Conservation (phyloP, 1,140 invertebrate species). For the Penaeus chinensis region DNA sequence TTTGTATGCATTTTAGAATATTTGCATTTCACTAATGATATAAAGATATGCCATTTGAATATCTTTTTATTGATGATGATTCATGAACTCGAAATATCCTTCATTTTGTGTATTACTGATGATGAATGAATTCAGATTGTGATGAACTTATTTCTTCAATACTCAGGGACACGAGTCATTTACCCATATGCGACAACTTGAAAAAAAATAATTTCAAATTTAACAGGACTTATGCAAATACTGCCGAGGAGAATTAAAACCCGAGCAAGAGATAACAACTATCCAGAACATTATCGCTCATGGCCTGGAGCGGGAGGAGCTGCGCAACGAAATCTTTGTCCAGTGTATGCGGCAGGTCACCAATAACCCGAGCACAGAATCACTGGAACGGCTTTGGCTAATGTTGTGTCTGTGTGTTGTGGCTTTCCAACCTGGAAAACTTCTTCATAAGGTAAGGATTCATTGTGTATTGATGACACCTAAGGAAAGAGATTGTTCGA, state of each 20-base stretch:
- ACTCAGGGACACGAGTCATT: too few species aligned
- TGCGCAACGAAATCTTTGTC: conserved; percentile 89
- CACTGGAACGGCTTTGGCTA: conserved; percentile 86
- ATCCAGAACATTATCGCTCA: conserved; percentile 88
- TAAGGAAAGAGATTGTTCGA: too few species aligned
- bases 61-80: too few species aligned
- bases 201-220: neutral
- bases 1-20: neutral
- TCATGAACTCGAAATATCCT: too few species aligned
- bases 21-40: neutral
- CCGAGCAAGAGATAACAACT: conserved; percentile 82
- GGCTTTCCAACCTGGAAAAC: conserved; percentile 91
- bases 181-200: too few species aligned
- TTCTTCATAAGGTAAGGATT: conserved; percentile 77
- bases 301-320: conserved; percentile 87
- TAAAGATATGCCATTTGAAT: neutral
- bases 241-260: conserved; percentile 84
- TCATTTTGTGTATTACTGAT: too few species aligned
- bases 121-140: too few species aligned
- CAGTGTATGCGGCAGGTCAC: conserved; percentile 87
- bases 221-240: conserved; percentile 87
- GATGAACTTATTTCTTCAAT: too few species aligned
- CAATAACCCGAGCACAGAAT: conserved; percentile 85
- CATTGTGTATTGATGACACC: neutral
- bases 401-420: conserved; percentile 89